Evolutionary conservation across 2,113 vertebrate species (phyloP).

Genomic region (Xenopus borealis): DNA sequence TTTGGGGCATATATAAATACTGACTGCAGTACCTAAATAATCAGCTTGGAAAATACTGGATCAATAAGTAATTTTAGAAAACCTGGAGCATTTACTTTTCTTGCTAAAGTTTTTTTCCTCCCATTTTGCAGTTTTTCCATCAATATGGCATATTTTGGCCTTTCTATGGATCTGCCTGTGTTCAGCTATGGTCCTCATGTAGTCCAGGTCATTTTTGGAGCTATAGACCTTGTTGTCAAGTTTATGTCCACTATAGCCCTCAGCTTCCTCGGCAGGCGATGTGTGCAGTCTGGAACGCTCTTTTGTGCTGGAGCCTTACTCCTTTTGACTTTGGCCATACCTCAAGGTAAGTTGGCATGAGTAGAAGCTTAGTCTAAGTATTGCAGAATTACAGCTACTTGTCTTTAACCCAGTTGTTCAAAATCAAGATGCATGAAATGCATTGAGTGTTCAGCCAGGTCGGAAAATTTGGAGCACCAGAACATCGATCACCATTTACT

Average conservation of each 20-base stretch:
- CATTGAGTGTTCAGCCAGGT: no score
- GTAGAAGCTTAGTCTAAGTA: neutral
- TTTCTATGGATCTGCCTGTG: slow-evolving; percentile 31
- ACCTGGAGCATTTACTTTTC: no score
- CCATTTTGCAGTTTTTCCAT: slow-evolving; percentile 5
- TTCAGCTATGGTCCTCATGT: slow-evolving; percentile 20
- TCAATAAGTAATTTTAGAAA: no score
- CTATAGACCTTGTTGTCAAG: slow-evolving; percentile 21
- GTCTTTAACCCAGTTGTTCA: neutral
- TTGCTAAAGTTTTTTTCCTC: no score
- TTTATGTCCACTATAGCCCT: slow-evolving; percentile 8
- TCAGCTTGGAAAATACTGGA: no score
- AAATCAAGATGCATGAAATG: no score
- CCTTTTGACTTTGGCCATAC: slow-evolving; percentile 17
- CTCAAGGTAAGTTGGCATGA: slow-evolving; percentile 9
- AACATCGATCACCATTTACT: no score
- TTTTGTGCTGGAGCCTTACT: slow-evolving; percentile 14
- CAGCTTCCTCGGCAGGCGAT: slow-evolving; percentile 7
- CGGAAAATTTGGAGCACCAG: no score
- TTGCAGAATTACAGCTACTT: neutral
- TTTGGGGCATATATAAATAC: no score
- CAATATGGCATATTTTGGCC: slow-evolving; percentile 34
- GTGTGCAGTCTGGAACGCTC: slow-evolving; percentile 18
- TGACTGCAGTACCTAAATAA: no score
- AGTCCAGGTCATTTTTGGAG: slow-evolving; percentile 33